Evolutionary conservation across 2,888 invertebrate species (phyloP), one percentile per base, ranked within the genome.

Genomic region (Nudaria mundana): DNA sequence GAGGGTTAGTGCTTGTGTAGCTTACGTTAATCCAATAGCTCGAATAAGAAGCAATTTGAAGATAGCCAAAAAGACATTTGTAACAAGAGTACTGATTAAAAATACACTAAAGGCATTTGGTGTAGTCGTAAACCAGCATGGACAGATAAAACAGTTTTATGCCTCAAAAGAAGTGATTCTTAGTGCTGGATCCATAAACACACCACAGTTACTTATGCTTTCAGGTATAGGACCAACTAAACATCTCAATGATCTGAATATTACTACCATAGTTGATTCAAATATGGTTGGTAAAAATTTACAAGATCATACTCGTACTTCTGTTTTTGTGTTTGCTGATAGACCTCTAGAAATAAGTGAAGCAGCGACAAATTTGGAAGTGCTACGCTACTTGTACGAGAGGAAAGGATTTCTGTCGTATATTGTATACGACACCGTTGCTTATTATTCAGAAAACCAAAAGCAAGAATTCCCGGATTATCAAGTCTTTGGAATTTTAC

Each of bases 201-300:
- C 49, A 6, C 50, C 53, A 15, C 48, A 56, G 10, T 14, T 57
- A 3, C 30, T 57, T 5, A 57, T 60, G 56, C 32, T 55, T 4
- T 60, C 58, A 25, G 58, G 58, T 20, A 38, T 58, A 18, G 58
- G 58, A 15, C 53, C 56, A 2, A 28, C 31, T 26, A 13, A 45
- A 30, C 51, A 53, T 33, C 53, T 54, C 3, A 5, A 4, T 28
- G 10, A 5, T 6, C 40, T 41, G 4, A 38, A 39, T 7, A 42
- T 55, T 10, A 4, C 22, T 13, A 22, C 24, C 8, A 6, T 44
- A 5, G 20, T 55, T 3, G 7, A 55, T 35, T 55, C 55, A 0
- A 48, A 52, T 1, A 45, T 46, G 48, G 55, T 55, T 12, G 55
- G 54, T 5, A 37, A 49, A 20, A 55, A 55, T 43, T 35, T 55